phyloP scores from a whole-genome alignment of 2,888 invertebrate genomes.

The Cistogaster globosa region DNA sequence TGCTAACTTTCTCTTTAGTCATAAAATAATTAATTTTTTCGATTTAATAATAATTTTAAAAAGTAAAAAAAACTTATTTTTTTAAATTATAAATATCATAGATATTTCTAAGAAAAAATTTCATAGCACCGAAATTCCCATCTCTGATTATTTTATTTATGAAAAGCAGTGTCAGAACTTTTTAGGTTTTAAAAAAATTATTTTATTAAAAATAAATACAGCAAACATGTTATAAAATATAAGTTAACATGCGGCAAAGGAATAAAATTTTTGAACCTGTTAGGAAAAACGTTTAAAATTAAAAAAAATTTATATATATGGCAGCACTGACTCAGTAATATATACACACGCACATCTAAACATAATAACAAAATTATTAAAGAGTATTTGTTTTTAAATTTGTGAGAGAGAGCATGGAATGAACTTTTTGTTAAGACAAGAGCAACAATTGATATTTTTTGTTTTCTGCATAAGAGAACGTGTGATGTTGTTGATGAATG shows the following conservation, averaged over 20 bases:
- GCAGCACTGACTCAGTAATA: constrained; percentile 13
- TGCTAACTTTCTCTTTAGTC: too few relatives aligned
- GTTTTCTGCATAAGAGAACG: constrained; percentile 44
- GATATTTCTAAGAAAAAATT: neutral
- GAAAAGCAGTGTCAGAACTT: too few relatives aligned
- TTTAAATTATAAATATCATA: too few relatives aligned
- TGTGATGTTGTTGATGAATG: constrained; percentile 60
- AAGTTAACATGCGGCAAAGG: neutral
- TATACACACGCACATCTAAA: neutral
- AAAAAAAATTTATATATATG: neutral
- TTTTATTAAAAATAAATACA: too few relatives aligned
- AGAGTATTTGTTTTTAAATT: neutral
- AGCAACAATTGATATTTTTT: constrained; percentile 57
- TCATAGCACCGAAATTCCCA: neutral
- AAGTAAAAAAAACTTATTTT: too few relatives aligned
- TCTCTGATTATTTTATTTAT: neutral
- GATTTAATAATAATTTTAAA: too few relatives aligned
- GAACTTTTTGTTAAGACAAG: constrained; percentile 11
- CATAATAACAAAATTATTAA: constrained; percentile 44
- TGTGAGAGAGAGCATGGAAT: constrained; percentile 32
- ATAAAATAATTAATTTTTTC: too few relatives aligned
- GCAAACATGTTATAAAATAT: neutral
- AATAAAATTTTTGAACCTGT: too few relatives aligned
- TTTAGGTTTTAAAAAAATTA: too few relatives aligned
- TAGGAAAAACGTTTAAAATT: too few relatives aligned